Evolutionary conservation across 2,113 vertebrate genomes (phyloP).

Genomic region (Odobenus rosmarus): DNA sequence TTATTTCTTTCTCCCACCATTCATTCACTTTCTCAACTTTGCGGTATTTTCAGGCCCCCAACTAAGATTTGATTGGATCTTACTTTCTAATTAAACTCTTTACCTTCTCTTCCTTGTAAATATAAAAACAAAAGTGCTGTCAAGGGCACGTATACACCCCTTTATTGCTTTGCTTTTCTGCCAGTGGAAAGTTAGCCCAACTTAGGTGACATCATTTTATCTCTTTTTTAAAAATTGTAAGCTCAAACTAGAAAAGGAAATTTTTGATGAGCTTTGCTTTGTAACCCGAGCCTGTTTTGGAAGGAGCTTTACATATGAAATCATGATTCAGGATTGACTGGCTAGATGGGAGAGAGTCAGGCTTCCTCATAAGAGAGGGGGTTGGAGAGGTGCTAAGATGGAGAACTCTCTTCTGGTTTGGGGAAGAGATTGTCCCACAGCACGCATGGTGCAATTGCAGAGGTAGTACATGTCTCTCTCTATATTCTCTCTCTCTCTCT

Average conservation of each 20-base stretch:
- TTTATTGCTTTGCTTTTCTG: conserved; percentile 12
- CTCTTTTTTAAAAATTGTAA: background rate
- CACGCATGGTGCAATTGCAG: background rate
- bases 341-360: background rate
- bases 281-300: background rate
- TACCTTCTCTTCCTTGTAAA: background rate
- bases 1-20: background rate
- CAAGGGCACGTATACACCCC: background rate
- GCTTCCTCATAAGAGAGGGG: background rate
- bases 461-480: background rate
- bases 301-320: conserved; percentile 6
- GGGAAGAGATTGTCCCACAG: background rate
- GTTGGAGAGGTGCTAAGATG: too few species aligned
- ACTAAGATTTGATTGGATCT: background rate
- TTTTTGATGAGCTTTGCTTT: conserved; percentile 12
- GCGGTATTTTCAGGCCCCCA: background rate
- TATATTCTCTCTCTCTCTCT: background rate
- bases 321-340: background rate
- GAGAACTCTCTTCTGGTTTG: background rate
- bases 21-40: background rate
- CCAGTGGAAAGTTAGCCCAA: background rate
- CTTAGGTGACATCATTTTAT: background rate
- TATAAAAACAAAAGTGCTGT: background rate
- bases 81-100: background rate
- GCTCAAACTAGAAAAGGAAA: background rate